Percentiles rank a stretch among this genome's conserved stretches.
These are phyloP conservation scores for Phrynosoma platyrhinos DNA, from an alignment of 2,113 vertebrate species.

Conservation along the genomic window DNA sequence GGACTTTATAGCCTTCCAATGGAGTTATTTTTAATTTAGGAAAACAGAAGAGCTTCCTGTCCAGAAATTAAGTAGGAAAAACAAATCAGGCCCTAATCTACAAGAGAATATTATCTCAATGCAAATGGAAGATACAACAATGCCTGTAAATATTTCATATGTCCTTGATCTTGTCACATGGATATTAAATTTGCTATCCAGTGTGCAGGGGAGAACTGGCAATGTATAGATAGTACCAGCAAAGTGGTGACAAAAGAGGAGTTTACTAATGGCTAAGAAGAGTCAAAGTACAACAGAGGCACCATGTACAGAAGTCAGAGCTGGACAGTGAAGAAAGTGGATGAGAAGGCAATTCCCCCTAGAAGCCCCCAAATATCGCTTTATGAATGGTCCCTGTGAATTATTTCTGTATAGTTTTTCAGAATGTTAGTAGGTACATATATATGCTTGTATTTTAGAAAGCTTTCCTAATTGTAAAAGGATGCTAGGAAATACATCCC, in stretches of 20 bases:
- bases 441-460: background rate
- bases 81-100: background rate
- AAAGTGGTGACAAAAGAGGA: background rate
- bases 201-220: background rate
- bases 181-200: background rate
- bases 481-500: background rate
- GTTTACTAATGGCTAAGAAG: background rate
- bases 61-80: background rate
- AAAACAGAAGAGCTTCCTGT: slow-evolving; percentile 17
- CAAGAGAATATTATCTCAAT: background rate
- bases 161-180: background rate
- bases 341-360: too few relatives aligned
- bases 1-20: background rate
- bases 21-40: slow-evolving; percentile 30
- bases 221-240: background rate
- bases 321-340: background rate
- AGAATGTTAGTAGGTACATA: background rate
- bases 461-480: background rate
- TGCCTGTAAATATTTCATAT: background rate
- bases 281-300: background rate
- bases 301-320: too few relatives aligned
- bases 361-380: background rate
- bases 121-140: background rate
- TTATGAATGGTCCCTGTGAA: background rate
- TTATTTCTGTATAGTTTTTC: background rate